Evolutionary conservation across 2,888 invertebrate species (phyloP).

Genomic region (Dasypogon diadema): DNA sequence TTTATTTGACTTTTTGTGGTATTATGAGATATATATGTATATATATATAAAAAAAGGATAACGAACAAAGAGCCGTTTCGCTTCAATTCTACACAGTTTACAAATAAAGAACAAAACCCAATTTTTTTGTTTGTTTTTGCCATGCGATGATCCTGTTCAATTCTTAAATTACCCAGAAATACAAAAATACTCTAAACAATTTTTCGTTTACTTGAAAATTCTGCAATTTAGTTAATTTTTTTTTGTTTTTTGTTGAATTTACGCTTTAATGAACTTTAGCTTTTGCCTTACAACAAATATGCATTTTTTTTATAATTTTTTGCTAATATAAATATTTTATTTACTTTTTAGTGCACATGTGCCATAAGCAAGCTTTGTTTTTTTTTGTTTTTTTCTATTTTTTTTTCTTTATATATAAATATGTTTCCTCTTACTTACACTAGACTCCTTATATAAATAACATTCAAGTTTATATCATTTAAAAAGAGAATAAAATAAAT

Average conservation of each 20-base stretch:
- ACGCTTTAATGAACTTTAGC: constrained; percentile 37
- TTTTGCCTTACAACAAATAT: constrained; percentile 45
- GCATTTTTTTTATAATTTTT: constrained; percentile 24
- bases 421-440: constrained; percentile 36
- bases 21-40: neutral
- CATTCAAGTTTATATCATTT: constrained; percentile 44
- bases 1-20: neutral
- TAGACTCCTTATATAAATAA: constrained; percentile 43
- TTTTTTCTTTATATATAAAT: constrained; percentile 47
- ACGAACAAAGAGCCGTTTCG: neutral
- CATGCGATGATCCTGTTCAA: constrained; percentile 16
- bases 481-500: constrained; percentile 26
- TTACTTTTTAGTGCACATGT: constrained; percentile 47
- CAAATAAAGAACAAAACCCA: constrained; percentile 11
- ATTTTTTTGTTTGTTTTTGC: constrained; percentile 4
- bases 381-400: constrained; percentile 30
- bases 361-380: constrained; percentile 44
- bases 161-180: constrained; percentile 54
- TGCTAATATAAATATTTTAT: constrained; percentile 39
- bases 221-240: constrained; percentile 34
- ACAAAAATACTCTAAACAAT: constrained; percentile 56
- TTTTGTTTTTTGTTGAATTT: constrained; percentile 24
- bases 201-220: constrained; percentile 18
- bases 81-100: neutral
- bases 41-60: neutral